Evolutionary conservation across 2,888 invertebrate genomes (phyloP).

Genomic region (Watsonalla cultraria): DNA sequence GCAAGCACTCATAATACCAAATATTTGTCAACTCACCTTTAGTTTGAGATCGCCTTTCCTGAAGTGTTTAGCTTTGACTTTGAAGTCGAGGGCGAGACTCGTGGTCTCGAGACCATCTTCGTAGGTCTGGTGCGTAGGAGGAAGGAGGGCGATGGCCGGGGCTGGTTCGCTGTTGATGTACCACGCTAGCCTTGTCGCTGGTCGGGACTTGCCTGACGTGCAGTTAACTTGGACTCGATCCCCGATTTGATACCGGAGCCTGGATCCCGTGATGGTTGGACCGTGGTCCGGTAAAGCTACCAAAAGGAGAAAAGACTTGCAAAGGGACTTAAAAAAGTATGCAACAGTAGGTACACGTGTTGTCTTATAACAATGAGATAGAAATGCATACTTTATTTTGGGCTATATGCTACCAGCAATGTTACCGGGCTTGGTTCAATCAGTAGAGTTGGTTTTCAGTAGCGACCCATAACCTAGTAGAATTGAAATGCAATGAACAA

Average conservation of each 20-base stretch:
- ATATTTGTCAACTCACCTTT: slow-evolving; percentile 74
- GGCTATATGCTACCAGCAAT: no score
- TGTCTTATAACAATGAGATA: no score
- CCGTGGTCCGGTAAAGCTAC: slow-evolving; percentile 89
- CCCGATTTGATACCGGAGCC: slow-evolving; percentile 88
- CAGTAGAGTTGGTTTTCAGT: no score
- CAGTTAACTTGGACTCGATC: slow-evolving; percentile 91
- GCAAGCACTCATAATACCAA: neutral
- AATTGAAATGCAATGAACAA: no score
- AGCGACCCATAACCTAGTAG: no score
- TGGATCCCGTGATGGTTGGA: slow-evolving; percentile 89
- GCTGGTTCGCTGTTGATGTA: slow-evolving; percentile 91
- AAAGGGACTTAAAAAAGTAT: neutral
- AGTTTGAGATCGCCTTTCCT: slow-evolving; percentile 91
- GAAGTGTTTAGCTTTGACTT: slow-evolving; percentile 89
- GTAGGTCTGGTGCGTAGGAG: slow-evolving; percentile 69
- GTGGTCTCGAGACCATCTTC: slow-evolving; percentile 87
- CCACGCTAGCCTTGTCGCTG: slow-evolving; percentile 90
- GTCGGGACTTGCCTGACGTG: slow-evolving; percentile 89
- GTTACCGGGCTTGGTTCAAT: no score
- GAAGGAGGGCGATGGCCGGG: slow-evolving; percentile 68
- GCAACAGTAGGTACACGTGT: no score
- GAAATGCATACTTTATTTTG: no score
- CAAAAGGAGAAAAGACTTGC: slow-evolving; percentile 1
- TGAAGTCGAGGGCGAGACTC: slow-evolving; percentile 87